Percentiles rank a stretch among this genome's conserved stretches.
phyloP scores from a whole-genome alignment of 2,797 vertebrate genomes.

The Echeneis naucrates region DNA sequence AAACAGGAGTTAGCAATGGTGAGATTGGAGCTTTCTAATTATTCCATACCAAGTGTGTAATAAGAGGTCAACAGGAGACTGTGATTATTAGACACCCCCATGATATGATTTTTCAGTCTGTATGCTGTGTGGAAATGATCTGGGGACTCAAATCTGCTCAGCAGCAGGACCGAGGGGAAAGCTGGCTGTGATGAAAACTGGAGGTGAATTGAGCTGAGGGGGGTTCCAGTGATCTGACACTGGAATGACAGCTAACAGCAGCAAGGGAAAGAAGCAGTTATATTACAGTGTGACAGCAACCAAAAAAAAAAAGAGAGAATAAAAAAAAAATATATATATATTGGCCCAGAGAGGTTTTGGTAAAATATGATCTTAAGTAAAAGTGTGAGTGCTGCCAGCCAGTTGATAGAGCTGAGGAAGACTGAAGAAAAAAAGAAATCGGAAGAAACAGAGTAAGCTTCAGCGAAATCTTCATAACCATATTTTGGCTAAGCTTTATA shows the following conservation, averaged over 20 bases:
- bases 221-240: neutral
- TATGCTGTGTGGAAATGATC: neutral
- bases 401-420: neutral
- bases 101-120: neutral
- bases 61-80: neutral
- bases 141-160: neutral
- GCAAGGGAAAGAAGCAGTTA: slow-evolving; percentile 6
- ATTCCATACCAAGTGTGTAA: neutral
- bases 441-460: neutral
- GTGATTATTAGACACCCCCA: neutral
- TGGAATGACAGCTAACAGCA: slow-evolving; percentile 10
- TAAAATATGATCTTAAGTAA: neutral
- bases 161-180: neutral
- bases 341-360: slow-evolving; percentile 6
- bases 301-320: too few species aligned
- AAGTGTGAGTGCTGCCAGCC: neutral
- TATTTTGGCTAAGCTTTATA: neutral
- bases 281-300: slow-evolving; percentile 16
- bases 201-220: neutral
- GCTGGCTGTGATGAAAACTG: slow-evolving; percentile 11
- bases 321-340: too few species aligned
- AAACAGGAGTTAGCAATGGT: too few species aligned
- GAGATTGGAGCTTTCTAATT: too few species aligned
- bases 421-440: neutral
- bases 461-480: neutral